Base-by-base conservation (phyloP, 2,888 invertebrate species). In the Saturnia pavonia region DNA sequence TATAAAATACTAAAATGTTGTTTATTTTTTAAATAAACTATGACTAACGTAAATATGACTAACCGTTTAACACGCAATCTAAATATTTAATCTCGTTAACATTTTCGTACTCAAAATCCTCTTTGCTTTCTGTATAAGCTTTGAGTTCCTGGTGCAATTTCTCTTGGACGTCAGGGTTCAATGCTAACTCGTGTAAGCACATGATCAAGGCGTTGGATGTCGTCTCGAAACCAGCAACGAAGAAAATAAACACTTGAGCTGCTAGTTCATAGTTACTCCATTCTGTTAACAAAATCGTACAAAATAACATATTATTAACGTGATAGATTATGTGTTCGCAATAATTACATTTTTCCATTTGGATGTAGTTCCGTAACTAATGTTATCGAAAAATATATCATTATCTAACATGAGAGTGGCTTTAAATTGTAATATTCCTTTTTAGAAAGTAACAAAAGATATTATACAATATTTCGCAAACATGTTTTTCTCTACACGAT, bases 151-250 rank as follows among this genome's bases (percentile, higher is more conserved):
- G 79, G 79, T 89, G 89, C 71, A 95, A 77, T 74, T 83, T 89
- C 0, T 92, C 88, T 72, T 95, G 94, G 0, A 94, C 75, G 0
- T 91, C 84, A 0, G 84, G 83, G 74, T 95, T 87, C 1, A 92
- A 22, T 1, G 91, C 90, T 57, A 94, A 73, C 75, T 94, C 94
- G 70, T 94, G 91, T 7, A 91, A 77, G 34, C 84, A 78, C 83
- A 93, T 85, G 1, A 84, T 85, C 42, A 94, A 73, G 0, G 86
- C 81, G 0, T 89, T 78, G 0, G 94, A 91, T 0, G 91, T 84
- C 6, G 89, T 91, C 27, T 94, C 94, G 70, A 90, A 94, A 0
- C 94, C 94, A 68, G 92, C 94, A 12, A 83, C 78, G 76, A 94
- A 93, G 81, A 94, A 94, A 27, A 94, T 80, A 63, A 93, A 90